Evolutionary conservation across 1,140 invertebrate species (phyloP).

Genomic region (Neuroterus valhalla): DNA sequence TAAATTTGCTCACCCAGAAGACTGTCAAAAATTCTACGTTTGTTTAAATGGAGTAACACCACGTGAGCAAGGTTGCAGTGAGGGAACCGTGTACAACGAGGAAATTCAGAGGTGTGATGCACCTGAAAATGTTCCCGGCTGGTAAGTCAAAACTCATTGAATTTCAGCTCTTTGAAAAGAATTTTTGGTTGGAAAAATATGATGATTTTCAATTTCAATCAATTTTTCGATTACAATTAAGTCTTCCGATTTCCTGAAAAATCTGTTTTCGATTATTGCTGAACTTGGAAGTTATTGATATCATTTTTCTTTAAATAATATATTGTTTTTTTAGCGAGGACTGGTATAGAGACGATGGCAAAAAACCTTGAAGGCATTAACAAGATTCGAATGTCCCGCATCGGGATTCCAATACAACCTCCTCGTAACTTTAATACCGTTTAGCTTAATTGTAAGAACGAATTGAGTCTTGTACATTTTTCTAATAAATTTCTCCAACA

Average conservation of each 20-base stretch:
- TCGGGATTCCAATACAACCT: conserved; percentile 62
- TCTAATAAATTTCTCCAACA: conserved; percentile 21
- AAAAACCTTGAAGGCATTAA: conserved; percentile 59
- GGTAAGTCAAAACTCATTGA: conserved; percentile 78
- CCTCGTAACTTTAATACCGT: neutral
- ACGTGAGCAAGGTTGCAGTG: conserved; percentile 88
- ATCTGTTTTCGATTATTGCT: too few relatives aligned
- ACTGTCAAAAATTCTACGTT: conserved; percentile 93
- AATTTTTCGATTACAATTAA: neutral
- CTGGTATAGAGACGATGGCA: conserved; percentile 86
- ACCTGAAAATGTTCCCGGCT: conserved; percentile 91
- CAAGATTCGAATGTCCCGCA: conserved; percentile 69
- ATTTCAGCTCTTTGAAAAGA: neutral
- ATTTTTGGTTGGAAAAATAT: conserved; percentile 6
- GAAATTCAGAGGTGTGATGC: conserved; percentile 87
- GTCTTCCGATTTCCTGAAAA: too few relatives aligned
- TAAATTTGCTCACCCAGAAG: conserved; percentile 89
- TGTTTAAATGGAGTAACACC: conserved; percentile 91
- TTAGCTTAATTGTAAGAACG: neutral
- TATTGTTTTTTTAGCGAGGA: conserved; percentile 82
- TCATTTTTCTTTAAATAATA: conserved; percentile 27
- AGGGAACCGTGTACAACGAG: conserved; percentile 91
- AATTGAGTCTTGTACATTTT: conserved; percentile 17
- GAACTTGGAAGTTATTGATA: too few relatives aligned
- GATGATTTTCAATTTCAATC: neutral